phyloP scores from a whole-genome alignment of 2,888 invertebrate species.

The Smittia sp. region DNA sequence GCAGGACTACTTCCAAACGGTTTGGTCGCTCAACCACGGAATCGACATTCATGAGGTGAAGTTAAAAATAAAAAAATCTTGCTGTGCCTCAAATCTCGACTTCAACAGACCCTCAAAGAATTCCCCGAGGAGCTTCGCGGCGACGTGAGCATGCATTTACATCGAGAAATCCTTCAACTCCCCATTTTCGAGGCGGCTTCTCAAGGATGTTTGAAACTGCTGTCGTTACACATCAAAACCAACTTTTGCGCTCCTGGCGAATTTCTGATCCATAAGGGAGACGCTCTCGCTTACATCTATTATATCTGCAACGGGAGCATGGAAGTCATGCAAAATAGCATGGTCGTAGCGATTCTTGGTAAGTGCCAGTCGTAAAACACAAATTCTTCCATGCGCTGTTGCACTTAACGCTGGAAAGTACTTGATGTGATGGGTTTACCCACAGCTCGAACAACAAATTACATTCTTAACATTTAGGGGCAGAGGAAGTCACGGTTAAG shows the following conservation, averaged over 20 bases:
- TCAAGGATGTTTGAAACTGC: slow-evolving; percentile 88
- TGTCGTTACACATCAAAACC: slow-evolving; percentile 87
- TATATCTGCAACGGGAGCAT: slow-evolving; percentile 96
- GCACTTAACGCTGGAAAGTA: too few relatives aligned
- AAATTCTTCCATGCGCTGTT: too few relatives aligned
- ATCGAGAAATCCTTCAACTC: slow-evolving; percentile 88
- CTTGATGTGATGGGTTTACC: too few relatives aligned
- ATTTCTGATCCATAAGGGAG: slow-evolving; percentile 84
- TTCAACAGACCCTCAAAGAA: slow-evolving; percentile 81
- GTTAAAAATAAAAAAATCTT: slow-evolving; percentile 16
- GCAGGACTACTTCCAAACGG: slow-evolving; percentile 97
- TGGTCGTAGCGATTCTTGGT: slow-evolving; percentile 97
- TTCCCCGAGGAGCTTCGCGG: slow-evolving; percentile 95
- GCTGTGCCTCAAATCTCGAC: slow-evolving; percentile 25
- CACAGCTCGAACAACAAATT: too few relatives aligned
- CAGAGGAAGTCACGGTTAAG: too few relatives aligned
- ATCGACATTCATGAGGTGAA: slow-evolving; percentile 93
- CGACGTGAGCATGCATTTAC: slow-evolving; percentile 93
- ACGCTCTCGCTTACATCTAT: slow-evolving; percentile 89
- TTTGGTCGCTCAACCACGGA: slow-evolving; percentile 96
- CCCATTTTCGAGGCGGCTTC: slow-evolving; percentile 94
- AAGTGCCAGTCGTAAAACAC: slow-evolving; percentile 49
- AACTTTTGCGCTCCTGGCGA: slow-evolving; percentile 97
- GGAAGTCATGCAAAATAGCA: slow-evolving; percentile 94
- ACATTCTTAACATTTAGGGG: too few relatives aligned